A percentile compares a stretch with the other conserved stretches of the same genome.
Conservation (phyloP, 2,888 invertebrate species). For the Copidosoma aretas region DNA sequence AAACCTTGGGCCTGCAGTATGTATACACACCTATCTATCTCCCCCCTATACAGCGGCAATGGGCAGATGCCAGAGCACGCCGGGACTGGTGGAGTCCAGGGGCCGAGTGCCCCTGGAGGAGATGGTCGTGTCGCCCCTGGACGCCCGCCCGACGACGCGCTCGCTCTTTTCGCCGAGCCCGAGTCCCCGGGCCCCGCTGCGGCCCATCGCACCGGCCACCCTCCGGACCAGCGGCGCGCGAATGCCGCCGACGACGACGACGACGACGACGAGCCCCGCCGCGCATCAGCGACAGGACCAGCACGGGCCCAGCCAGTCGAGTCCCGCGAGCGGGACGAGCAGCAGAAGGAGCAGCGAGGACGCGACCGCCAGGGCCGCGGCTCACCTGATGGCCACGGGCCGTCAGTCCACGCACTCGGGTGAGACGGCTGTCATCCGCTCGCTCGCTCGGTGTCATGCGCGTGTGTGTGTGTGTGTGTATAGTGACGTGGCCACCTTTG, state of each 20-base stretch:
- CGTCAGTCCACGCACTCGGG: conserved; percentile 57
- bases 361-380: conserved; percentile 51
- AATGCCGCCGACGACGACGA: background rate
- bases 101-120: conserved; percentile 89
- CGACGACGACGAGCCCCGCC: conserved; percentile 27
- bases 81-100: conserved; percentile 91
- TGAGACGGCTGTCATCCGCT: conserved; percentile 37
- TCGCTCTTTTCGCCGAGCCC: conserved; percentile 58
- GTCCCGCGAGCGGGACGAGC: conserved; percentile 59
- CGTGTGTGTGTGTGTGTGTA: too few relatives aligned
- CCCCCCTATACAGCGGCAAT: conserved; percentile 77
- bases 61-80: conserved; percentile 95
- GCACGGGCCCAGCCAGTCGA: conserved; percentile 37
- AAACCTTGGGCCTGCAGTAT: too few relatives aligned
- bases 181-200: conserved; percentile 44
- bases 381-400: conserved; percentile 55
- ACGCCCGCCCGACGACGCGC: conserved; percentile 53
- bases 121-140: conserved; percentile 75
- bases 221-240: background rate
- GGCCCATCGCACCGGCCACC: background rate
- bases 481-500: background rate
- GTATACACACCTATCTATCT: too few relatives aligned
- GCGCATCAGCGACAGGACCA: conserved; percentile 16
- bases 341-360: conserved; percentile 61
- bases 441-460: background rate